phyloP scores from a whole-genome alignment of 2,797 vertebrate genomes.

The Picus viridis region DNA sequence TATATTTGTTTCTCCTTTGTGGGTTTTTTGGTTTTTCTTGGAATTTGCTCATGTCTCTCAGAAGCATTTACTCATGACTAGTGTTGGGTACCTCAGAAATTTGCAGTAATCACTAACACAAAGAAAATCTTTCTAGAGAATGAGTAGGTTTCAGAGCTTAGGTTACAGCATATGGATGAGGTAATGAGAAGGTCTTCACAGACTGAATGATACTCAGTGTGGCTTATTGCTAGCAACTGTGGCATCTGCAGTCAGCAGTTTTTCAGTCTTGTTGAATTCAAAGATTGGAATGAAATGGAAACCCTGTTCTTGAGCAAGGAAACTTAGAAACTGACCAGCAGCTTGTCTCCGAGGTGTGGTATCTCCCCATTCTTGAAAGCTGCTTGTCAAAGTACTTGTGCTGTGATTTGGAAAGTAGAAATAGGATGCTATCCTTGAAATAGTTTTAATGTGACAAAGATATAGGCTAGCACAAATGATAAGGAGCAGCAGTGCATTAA shows the following conservation, averaged over 20 bases:
- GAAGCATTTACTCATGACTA: not conserved
- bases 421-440: not conserved
- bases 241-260: not conserved
- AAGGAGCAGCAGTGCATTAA: not conserved
- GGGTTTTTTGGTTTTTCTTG: not conserved
- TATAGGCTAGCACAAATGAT: not conserved
- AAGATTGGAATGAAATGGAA: not conserved
- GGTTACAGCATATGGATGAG: not conserved
- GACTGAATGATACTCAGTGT: not conserved
- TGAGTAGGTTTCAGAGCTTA: not conserved
- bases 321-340: not conserved
- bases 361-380: not conserved
- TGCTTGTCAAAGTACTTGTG: not conserved
- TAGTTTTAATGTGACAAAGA: not conserved
- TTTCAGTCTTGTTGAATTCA: not conserved
- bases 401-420: not conserved
- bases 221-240: not conserved
- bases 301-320: not conserved
- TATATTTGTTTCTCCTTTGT: not conserved
- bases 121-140: not conserved
- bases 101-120: not conserved
- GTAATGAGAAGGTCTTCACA: not conserved
- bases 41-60: not conserved
- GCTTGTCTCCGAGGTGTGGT: not conserved
- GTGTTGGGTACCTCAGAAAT: not conserved